A percentile compares a stretch with the other conserved stretches of the same genome.
Evolutionary conservation across 1,140 invertebrate species (phyloP).

Genomic region (Platorchestia sp.): DNA sequence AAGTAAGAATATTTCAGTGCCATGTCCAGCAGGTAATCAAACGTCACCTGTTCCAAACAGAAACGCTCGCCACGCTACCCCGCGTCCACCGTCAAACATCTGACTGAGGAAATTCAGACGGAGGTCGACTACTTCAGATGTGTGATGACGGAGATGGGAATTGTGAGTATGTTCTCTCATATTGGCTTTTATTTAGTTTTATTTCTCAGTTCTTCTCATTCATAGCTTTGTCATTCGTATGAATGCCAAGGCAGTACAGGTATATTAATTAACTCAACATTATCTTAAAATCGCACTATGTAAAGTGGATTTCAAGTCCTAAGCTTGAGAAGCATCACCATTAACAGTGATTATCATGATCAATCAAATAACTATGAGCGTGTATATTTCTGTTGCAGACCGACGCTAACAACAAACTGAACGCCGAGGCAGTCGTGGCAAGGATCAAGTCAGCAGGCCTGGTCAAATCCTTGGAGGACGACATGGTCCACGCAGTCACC

Average conservation of each 20-base stretch:
- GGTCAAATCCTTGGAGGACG: neutral
- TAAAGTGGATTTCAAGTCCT: too few species aligned
- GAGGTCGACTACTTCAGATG: conserved; percentile 17
- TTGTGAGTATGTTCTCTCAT: neutral
- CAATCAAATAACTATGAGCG: too few species aligned
- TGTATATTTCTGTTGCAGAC: neutral
- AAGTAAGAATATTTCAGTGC: too few species aligned
- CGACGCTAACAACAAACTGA: neutral
- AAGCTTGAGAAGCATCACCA: too few species aligned
- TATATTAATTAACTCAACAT: too few species aligned
- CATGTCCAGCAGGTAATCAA: too few species aligned
- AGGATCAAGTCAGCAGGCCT: neutral
- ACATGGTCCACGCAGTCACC: neutral
- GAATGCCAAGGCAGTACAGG: too few species aligned
- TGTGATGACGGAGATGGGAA: neutral
- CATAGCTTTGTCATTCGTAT: too few species aligned
- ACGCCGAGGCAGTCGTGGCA: neutral
- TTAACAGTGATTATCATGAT: too few species aligned
- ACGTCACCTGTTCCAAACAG: neutral
- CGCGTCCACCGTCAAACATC: neutral
- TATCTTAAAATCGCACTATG: too few species aligned
- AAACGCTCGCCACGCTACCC: neutral
- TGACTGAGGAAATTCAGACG: neutral
- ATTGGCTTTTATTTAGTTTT: too few species aligned
- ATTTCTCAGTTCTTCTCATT: too few species aligned